Conservation (phyloP, 2,888 invertebrate genomes). For the Tachina grossa region DNA sequence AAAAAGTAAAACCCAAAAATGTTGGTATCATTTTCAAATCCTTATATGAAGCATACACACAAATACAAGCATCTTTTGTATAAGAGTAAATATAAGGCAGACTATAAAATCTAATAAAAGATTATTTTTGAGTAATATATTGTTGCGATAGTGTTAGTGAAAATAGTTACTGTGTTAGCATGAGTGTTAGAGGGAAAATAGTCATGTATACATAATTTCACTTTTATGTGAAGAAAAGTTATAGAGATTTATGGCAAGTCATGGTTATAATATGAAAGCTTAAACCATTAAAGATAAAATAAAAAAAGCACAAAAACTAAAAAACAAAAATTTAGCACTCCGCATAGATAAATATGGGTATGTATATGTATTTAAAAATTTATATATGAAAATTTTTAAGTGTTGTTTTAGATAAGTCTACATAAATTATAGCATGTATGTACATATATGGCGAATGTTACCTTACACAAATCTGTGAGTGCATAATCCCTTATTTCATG, state of each 20-base stretch:
- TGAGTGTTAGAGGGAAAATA: background rate
- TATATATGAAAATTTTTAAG: constrained; percentile 3
- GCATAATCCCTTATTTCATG: background rate
- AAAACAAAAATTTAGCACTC: background rate
- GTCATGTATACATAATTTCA: constrained; percentile 54
- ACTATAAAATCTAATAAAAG: constrained; percentile 54
- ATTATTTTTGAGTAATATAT: constrained; percentile 19
- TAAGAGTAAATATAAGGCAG: constrained; percentile 11
- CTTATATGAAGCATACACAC: background rate
- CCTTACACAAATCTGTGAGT: background rate
- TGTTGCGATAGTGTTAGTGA: constrained; percentile 8
- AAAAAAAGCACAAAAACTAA: background rate
- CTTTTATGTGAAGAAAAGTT: constrained; percentile 60
- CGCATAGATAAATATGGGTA: background rate
- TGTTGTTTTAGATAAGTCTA: constrained; percentile 1
- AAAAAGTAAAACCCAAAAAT: constrained; percentile 38
- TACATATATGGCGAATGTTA: background rate
- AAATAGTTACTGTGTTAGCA: constrained; percentile 3
- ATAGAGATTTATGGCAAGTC: constrained; percentile 70
- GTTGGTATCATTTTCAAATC: constrained; percentile 6
- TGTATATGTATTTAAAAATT: constrained; percentile 1
- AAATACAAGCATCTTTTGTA: background rate
- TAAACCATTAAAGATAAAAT: constrained; percentile 64
- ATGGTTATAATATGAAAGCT: constrained; percentile 69
- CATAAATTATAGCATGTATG: background rate